Base-by-base conservation (phyloP, 1,140 invertebrate genomes). In the Odontomachus brunneus region DNA sequence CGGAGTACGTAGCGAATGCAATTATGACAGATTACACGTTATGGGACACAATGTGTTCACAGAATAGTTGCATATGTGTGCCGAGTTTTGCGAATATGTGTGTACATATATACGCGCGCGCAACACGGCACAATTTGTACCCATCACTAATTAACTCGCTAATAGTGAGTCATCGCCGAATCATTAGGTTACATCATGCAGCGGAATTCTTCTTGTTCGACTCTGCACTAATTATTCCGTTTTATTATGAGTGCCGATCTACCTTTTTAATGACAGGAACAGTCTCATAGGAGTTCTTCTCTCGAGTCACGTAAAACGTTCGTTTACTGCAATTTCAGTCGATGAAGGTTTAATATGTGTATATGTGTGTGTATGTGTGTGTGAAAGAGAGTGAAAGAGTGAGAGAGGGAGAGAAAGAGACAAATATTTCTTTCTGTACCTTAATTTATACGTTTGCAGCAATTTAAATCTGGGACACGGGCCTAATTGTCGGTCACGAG, bases 71-170 rank as follows among this genome's bases (percentile, higher is more conserved):
- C 29, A 67, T 33, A 12, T 67, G 17, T 12, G 29, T 9, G 55
- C 2, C 38, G 38, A 0, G 15, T 2, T n/a, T 33, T 5, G 22
- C 22, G 38, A 44, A 11, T 44, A 44, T 44, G 22, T n/a, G 51
- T 9, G 60, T 15, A 14, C 38, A 19, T 24, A 33, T 19, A n/a
- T 44, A 48, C 67, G 55, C 78, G 82, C 81, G 67, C 49, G n/a
- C 84, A 51, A 51, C 51, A 84, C 86, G 53, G 66, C 55, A 65
- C 86, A 87, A 87, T 87, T 87, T 87, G 51, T 81, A 84, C 49
- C 49, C 71, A 72, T 87, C 66, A 82, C 75, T 87, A 87, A 87
- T 87, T 87, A 87, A 69, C 82, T 55, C 19, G 74, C 86, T 83
- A 87, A 87, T 82, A 74, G 55, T 69, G 86, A 87, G 74, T 87